Conservation (phyloP, 2,113 vertebrate species). For the Tychaedon coryphoeus region DNA sequence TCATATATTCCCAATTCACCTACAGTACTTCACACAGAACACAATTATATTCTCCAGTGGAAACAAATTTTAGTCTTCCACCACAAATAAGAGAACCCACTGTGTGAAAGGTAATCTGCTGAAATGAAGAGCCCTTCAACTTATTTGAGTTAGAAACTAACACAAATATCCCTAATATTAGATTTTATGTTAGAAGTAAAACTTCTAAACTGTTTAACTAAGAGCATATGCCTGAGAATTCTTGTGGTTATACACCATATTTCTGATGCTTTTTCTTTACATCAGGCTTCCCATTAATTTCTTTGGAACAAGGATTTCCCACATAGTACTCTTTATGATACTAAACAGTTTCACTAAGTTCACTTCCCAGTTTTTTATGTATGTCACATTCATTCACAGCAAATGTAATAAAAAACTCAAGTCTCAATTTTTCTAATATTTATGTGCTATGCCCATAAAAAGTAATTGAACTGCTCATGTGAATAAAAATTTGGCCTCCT, state of each 20-base stretch:
- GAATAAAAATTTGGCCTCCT: not conserved
- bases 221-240: constrained; percentile 49
- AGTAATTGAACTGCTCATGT: not conserved
- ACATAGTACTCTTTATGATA: not conserved
- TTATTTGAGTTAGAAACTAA: constrained; percentile 13
- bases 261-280: constrained; percentile 27
- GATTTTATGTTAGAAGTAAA: constrained; percentile 43
- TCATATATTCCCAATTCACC: not conserved
- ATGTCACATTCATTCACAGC: not conserved
- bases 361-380: not conserved
- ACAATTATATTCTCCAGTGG: constrained; percentile 6
- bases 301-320: not conserved
- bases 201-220: constrained; percentile 21
- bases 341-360: not conserved
- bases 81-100: not conserved
- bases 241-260: constrained; percentile 51
- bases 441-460: not conserved
- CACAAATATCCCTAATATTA: constrained; percentile 49
- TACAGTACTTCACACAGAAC: not conserved
- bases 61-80: constrained; percentile 31
- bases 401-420: not conserved
- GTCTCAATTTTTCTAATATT: not conserved
- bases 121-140: not conserved
- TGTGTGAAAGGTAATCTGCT: not conserved
- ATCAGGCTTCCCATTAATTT: constrained; percentile 18